Evolutionary conservation across 2,888 invertebrate species (phyloP).

Genomic region (Hoplodrina ambigua): DNA sequence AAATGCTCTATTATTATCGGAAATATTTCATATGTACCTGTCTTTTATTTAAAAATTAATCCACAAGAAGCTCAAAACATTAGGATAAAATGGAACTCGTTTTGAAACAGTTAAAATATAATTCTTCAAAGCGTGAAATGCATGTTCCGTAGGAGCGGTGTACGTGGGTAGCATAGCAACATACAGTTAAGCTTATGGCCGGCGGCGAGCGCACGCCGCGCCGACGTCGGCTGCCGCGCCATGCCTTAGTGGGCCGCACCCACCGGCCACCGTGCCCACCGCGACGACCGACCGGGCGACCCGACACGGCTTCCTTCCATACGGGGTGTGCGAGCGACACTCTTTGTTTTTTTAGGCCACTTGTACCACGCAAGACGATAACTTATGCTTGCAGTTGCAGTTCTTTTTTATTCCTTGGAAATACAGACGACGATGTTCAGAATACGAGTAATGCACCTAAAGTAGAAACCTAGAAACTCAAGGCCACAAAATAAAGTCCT

Average conservation of each 20-base stretch:
- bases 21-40: not conserved
- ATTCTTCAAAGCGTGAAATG: slow-evolving; percentile 65
- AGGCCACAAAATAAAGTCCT: not conserved
- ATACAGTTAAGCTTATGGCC: slow-evolving; percentile 65
- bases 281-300: slow-evolving; percentile 26
- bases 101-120: slow-evolving; percentile 60
- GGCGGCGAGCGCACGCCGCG: slow-evolving; percentile 49
- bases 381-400: slow-evolving; percentile 59
- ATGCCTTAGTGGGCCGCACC: slow-evolving; percentile 65
- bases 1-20: not conserved
- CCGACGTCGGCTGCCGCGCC: slow-evolving; percentile 33
- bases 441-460: slow-evolving; percentile 11
- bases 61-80: slow-evolving; percentile 4
- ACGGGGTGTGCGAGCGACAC: slow-evolving; percentile 65
- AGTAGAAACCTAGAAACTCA: slow-evolving; percentile 1
- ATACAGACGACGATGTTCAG: slow-evolving; percentile 22
- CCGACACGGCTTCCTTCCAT: slow-evolving; percentile 63
- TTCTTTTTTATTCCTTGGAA: slow-evolving; percentile 43
- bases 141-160: slow-evolving; percentile 59
- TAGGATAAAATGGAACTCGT: slow-evolving; percentile 32
- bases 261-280: slow-evolving; percentile 67
- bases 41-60: not conserved
- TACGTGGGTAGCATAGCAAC: slow-evolving; percentile 65
- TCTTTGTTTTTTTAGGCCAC: slow-evolving; percentile 65
- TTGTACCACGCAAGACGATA: slow-evolving; percentile 62